A percentile compares a stretch with the other conserved stretches of the same genome.
Conservation (phyloP, 2,888 invertebrate genomes). For the Lasioglossum calceatum region DNA sequence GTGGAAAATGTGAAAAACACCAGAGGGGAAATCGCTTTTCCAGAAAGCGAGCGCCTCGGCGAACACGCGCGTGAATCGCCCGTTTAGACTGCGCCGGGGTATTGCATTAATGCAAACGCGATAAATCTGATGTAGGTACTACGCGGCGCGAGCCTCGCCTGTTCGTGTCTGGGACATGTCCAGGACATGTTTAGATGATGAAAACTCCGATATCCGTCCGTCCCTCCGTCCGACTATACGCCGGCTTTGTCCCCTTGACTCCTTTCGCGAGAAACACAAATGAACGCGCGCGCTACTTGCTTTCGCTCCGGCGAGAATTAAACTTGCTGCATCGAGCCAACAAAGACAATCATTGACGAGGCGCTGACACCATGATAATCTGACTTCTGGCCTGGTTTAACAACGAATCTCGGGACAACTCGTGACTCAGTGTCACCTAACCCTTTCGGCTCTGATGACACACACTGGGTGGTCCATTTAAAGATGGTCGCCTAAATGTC, state of each 20-base stretch:
- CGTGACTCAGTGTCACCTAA: neutral
- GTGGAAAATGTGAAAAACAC: neutral
- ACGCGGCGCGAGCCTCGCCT: neutral
- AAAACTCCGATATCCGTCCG: constrained; percentile 73
- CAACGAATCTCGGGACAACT: neutral
- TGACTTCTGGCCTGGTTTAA: constrained; percentile 41
- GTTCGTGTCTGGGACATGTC: constrained; percentile 42
- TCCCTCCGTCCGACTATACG: constrained; percentile 44
- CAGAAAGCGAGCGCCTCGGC: neutral
- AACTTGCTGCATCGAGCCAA: constrained; percentile 48
- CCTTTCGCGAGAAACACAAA: constrained; percentile 60
- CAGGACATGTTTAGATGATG: constrained; percentile 61
- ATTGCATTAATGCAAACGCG: constrained; percentile 23
- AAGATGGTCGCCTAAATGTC: neutral
- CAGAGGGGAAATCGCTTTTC: neutral
- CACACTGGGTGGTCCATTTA: neutral
- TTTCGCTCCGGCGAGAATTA: constrained; percentile 25
- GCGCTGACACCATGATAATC: constrained; percentile 39
- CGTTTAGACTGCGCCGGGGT: too few relatives aligned
- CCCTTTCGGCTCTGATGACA: neutral
- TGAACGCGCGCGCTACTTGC: constrained; percentile 55
- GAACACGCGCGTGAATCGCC: neutral
- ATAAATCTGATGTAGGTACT: constrained; percentile 19
- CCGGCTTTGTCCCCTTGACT: constrained; percentile 63
- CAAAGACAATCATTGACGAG: constrained; percentile 24